Evolutionary conservation across 2,113 vertebrate species (phyloP), one percentile per base, ranked within the genome.

Genomic region (Neodontobutis hainanensis): DNA sequence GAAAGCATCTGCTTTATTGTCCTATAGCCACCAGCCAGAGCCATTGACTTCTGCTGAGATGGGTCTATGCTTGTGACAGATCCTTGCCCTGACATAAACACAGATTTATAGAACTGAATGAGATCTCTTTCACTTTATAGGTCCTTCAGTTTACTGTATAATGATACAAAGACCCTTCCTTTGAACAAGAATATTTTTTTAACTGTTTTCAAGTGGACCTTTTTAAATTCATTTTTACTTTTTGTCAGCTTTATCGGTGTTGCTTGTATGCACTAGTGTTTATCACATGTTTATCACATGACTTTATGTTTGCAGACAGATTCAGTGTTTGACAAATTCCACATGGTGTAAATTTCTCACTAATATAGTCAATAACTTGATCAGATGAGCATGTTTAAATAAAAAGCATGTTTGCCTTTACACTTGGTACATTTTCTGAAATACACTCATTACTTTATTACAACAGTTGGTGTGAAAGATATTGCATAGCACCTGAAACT

Each of bases 61-160:
- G 48, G 61, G 73, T 78, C 68, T 42, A 58, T 48, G 6, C 85
- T 83, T 79, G 73, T 63, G 67, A 73, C 63, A 47, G 71, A 75
- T 49, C 73, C 74, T 72, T 66, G 61, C 65, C 65, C 77, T 35
- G 4, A 73, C 83, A 82, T 76, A 77, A 84, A 80, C 56, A 11
- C 40, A 80, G 68, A 86, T 85, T 85, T 76, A 85, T 70, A 65
- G 16, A 69, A 64, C 44, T 61, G 75, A 77, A 68, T 82, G 83
- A 75, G 70, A 58, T 47, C 44, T 55, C 59, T 71, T 78, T 65
- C 66, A 64, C 60, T 65, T 69, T 51, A 61, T 82, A 82, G 76
- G 75, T 84, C 81, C 77, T 52, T 45, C 50, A 60, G 8, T 6
- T 40, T 5, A 40, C 5, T 40, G 38, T 40, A 40, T 40, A 40